Conservation (phyloP, 1,140 invertebrate genomes). For the Panagrolaimus sp. region DNA sequence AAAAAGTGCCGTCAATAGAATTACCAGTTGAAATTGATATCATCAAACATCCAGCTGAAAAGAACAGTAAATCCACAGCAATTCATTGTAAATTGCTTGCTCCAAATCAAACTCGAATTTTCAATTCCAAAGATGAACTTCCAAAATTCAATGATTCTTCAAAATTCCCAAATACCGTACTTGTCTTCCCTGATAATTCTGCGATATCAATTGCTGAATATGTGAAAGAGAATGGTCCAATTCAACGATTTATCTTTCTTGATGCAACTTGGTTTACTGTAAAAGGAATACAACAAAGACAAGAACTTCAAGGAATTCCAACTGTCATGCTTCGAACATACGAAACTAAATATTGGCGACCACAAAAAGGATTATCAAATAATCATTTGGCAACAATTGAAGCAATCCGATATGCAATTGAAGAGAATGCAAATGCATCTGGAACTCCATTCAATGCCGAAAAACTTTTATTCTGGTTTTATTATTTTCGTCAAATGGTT, state of each 20-base stretch:
- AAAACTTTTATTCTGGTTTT: slow-evolving; percentile 51
- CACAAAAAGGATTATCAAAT: slow-evolving; percentile 37
- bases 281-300: slow-evolving; percentile 29
- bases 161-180: slow-evolving; percentile 15
- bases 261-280: slow-evolving; percentile 56
- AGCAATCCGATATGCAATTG: slow-evolving; percentile 56
- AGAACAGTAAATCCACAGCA: slow-evolving; percentile 92
- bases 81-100: slow-evolving; percentile 82
- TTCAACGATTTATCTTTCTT: slow-evolving; percentile 47
- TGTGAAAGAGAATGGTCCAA: slow-evolving; percentile 33
- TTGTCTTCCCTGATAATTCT: slow-evolving; percentile 24
- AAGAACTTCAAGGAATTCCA: slow-evolving; percentile 44
- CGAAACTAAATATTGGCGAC: slow-evolving; percentile 53
- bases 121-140: slow-evolving; percentile 70
- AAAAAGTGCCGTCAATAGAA: slow-evolving; percentile 57
- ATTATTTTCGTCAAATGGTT: slow-evolving; percentile 33
- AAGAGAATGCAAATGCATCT: slow-evolving; percentile 36
- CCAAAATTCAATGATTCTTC: slow-evolving; percentile 41
- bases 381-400: slow-evolving; percentile 55
- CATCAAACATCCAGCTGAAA: slow-evolving; percentile 85
- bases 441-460: slow-evolving; percentile 19
- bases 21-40: slow-evolving; percentile 85
- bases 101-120: slow-evolving; percentile 70
- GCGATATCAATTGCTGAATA: slow-evolving; percentile 15
- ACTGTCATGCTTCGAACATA: slow-evolving; percentile 44